Evolutionary conservation across 2,797 vertebrate species (phyloP).

Genomic region (Mus minutoides): DNA sequence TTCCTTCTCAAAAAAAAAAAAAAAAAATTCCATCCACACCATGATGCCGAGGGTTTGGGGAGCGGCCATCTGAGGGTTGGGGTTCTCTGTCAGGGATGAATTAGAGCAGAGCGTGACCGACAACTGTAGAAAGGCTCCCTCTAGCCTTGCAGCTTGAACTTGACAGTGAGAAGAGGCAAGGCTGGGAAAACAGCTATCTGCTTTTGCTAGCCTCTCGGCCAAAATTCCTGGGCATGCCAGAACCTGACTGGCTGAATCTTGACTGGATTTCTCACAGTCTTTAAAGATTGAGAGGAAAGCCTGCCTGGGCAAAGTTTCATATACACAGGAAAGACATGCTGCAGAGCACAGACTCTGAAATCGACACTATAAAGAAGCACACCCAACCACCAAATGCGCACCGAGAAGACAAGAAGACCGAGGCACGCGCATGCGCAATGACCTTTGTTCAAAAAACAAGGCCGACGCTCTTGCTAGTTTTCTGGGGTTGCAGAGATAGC

Average conservation of each 20-base stretch:
- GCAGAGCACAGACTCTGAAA: neutral
- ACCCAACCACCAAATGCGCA: neutral
- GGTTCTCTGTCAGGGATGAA: neutral
- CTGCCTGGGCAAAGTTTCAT: neutral
- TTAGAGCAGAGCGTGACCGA: neutral
- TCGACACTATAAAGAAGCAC: neutral
- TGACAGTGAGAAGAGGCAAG: neutral
- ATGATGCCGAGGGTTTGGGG: neutral
- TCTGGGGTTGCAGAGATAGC: rapidly evolving
- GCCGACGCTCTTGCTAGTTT: neutral
- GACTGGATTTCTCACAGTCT: neutral
- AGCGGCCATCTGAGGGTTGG: neutral
- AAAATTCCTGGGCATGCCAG: conserved; percentile 14
- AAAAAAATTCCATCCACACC: neutral
- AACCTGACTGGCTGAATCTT: neutral
- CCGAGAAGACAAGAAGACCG: neutral
- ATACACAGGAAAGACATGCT: neutral
- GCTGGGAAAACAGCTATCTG: neutral
- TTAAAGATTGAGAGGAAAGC: neutral
- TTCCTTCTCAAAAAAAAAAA: no score
- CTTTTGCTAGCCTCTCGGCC: neutral
- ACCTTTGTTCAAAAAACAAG: neutral
- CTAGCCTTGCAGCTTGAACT: neutral
- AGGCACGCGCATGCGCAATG: neutral
- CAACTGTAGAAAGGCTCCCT: neutral